Evolutionary conservation across 2,797 vertebrate species (phyloP), one percentile per base, ranked within the genome.

Genomic region (Macroramphosus scolopax): DNA sequence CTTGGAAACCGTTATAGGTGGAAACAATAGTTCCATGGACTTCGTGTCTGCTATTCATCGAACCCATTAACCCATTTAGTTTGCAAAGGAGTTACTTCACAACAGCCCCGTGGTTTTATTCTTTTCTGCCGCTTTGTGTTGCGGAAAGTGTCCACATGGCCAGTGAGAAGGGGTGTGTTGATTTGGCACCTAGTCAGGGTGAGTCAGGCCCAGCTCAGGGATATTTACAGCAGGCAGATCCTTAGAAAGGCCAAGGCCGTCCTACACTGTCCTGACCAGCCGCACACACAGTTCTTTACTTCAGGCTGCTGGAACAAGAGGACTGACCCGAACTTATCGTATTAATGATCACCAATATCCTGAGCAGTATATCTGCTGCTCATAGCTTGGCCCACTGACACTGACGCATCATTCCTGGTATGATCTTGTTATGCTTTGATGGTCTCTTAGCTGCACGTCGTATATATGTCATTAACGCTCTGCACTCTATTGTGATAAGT

Each of bases 141-240:
- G 11, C 32, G 5, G n/a, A 18, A 36, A 40, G 40, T 20, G 18
- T 65, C 16, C 33, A 20, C 45, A 25, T 0, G 5, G 18, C 40
- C 7, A n/a, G 18, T n/a, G 22, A 28, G 42, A 56, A 46, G n/a
- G 11, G 20, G 9, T 17, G 28, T 30, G 40, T 44, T 45, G 36
- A 44, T 59, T 55, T 57, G 47, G 36, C 26, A 48, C 49, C 24
- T 46, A 5, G 66, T 39, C 11, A 1, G n/a, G 20, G 49, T 79
- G 75, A 77, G 67, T 79, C 75, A 79, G 69, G 30, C 9, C 14
- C 49, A 57, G 75, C 73, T 82, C 64, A 77, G 57, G 41, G 52
- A 63, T 75, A 77, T 78, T 75, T 72, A 65, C 42, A 66, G 56
- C 33, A 18, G 51, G 53, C 36, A 54, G 65, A 75, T 83, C 59